These are phyloP conservation scores for Heterochromis multidens DNA, from an alignment of 2,113 vertebrate species.

Conservation along the genomic window DNA sequence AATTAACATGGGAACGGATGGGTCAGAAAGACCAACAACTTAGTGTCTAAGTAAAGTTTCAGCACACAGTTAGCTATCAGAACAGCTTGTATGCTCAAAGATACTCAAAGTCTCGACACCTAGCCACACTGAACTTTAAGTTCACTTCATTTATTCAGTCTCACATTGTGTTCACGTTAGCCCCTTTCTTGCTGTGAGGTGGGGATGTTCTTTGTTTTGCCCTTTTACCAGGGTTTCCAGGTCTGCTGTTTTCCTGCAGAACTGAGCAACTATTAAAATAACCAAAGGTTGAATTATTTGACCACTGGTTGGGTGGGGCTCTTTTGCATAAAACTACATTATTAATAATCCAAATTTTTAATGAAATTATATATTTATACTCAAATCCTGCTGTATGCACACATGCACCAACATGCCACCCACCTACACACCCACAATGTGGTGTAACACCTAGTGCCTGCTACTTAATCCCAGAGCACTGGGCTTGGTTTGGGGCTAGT, in stretches of 20 bases:
- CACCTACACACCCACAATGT: too few species aligned
- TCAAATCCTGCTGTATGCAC: neutral
- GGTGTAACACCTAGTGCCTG: neutral
- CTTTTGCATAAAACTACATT: neutral
- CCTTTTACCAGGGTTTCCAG: too few species aligned
- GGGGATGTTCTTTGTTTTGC: neutral
- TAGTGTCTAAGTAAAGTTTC: neutral
- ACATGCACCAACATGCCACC: neutral
- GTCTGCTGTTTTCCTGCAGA: too few species aligned
- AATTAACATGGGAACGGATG: neutral
- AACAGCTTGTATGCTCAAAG: neutral
- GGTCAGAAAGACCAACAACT: neutral
- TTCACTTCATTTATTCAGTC: neutral
- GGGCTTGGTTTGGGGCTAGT: neutral
- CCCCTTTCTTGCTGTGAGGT: neutral
- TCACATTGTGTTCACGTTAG: neutral
- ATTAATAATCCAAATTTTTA: neutral
- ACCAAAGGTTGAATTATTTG: neutral
- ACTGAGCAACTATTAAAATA: too few species aligned
- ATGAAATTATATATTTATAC: neutral
- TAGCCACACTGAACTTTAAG: neutral
- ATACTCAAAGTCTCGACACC: neutral
- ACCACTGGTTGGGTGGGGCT: neutral
- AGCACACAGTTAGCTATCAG: neutral
- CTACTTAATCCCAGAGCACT: accelerated